Percentiles rank a stretch among this genome's conserved stretches.
phyloP scores from a whole-genome alignment of 2,113 vertebrate genomes.

The Nerophis lumbriciformis region DNA sequence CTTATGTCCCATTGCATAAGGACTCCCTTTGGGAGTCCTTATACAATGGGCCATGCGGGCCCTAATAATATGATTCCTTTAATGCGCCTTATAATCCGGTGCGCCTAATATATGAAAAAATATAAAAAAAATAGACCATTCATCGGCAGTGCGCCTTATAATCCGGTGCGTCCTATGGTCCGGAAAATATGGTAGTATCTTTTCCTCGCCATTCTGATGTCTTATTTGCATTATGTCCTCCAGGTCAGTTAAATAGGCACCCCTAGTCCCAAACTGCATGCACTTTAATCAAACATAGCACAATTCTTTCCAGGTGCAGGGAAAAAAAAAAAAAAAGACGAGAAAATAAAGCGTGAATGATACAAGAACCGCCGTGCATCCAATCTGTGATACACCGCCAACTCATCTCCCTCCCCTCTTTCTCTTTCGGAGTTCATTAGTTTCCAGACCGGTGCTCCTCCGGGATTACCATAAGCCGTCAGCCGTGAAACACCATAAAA shows the following conservation, averaged over 20 bases:
- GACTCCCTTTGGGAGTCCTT: too few relatives aligned
- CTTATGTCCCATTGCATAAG: too few relatives aligned
- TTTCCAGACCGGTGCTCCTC: constrained; percentile 87
- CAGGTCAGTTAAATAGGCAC: constrained; percentile 30
- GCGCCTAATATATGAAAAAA: too few relatives aligned
- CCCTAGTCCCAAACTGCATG: constrained; percentile 44
- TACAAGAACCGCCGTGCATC: constrained; percentile 78
- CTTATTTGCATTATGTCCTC: not conserved
- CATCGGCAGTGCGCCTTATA: too few relatives aligned
- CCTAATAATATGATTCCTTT: too few relatives aligned
- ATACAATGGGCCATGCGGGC: too few relatives aligned
- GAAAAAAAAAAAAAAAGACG: constrained; percentile 3
- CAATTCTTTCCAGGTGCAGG: constrained; percentile 33
- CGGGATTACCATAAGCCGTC: constrained; percentile 90
- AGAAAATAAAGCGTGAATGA: constrained; percentile 77
- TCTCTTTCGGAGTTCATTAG: constrained; percentile 86
- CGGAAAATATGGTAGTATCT: too few relatives aligned
- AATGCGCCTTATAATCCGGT: too few relatives aligned
- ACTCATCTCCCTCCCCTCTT: constrained; percentile 60
- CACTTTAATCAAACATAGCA: constrained; percentile 49
- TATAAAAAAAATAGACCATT: too few relatives aligned
- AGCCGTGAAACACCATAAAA: constrained; percentile 81
- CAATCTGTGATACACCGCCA: constrained; percentile 70
- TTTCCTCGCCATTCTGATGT: too few relatives aligned
- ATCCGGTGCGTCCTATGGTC: too few relatives aligned